Evolutionary conservation across 2,113 vertebrate genomes (phyloP).

Genomic region (Coryphaenoides rupestris): DNA sequence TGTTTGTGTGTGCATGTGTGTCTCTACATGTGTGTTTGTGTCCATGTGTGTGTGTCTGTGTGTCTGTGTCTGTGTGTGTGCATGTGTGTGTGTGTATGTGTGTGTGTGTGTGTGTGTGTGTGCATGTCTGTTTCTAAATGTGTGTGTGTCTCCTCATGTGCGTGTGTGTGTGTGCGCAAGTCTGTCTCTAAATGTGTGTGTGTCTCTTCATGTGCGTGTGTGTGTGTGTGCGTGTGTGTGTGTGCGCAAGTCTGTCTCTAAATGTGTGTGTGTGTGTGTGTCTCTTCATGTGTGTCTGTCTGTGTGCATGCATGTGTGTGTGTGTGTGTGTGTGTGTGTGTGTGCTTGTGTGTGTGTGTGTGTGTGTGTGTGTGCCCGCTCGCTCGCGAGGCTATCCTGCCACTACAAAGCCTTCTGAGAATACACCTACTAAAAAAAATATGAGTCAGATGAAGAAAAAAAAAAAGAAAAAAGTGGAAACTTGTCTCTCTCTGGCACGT

Average conservation of each 20-base stretch:
- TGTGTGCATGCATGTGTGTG: not conserved
- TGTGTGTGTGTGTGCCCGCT: conserved; percentile 16
- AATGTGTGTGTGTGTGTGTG: too few relatives aligned
- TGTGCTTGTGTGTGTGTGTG: not conserved
- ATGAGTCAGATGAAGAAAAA: conserved; percentile 60
- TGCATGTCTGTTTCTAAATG: conserved; percentile 33
- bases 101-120: not conserved
- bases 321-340: conserved; percentile 31
- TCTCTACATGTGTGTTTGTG: conserved; percentile 1
- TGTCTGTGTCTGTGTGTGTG: too few relatives aligned
- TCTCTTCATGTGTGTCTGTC: too few relatives aligned
- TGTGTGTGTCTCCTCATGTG: conserved; percentile 3
- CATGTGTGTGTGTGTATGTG: too few relatives aligned
- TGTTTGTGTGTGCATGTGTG: not conserved
- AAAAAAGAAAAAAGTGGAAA: conserved; percentile 37
- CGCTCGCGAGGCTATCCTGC: conserved; percentile 53
- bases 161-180: not conserved
- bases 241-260: not conserved
- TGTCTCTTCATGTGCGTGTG: not conserved
- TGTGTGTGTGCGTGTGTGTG: not conserved
- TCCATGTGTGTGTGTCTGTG: too few relatives aligned
- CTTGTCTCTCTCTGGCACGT: conserved; percentile 60
- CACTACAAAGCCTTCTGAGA: conserved; percentile 63
- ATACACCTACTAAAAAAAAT: conserved; percentile 73
- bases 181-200: too few relatives aligned